Conservation (phyloP, 2,797 vertebrate species). For the Macroramphosus scolopax region DNA sequence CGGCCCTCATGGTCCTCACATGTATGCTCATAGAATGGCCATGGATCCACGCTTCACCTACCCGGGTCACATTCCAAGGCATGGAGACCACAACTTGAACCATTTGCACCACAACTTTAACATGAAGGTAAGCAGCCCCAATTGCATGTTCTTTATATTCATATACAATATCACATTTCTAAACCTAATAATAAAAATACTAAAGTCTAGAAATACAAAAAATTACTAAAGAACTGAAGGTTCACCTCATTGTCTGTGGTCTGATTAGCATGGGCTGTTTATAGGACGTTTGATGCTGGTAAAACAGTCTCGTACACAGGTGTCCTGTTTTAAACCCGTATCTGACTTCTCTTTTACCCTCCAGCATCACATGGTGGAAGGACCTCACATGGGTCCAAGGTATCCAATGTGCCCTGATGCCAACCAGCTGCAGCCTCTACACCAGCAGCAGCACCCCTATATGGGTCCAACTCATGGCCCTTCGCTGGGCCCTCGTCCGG, state of each 20-base stretch:
- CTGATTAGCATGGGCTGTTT: no score
- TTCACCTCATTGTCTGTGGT: no score
- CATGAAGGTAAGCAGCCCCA: constrained; percentile 81
- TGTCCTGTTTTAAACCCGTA: neutral
- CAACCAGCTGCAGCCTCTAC: constrained; percentile 61
- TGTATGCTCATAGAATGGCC: constrained; percentile 80
- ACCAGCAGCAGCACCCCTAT: constrained; percentile 75
- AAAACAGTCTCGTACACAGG: no score
- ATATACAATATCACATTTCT: neutral
- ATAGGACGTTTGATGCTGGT: no score
- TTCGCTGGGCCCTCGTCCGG: constrained; percentile 80
- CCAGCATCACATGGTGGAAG: constrained; percentile 81
- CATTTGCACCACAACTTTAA: constrained; percentile 78
- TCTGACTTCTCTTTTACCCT: constrained; percentile 2
- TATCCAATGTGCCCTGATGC: constrained; percentile 77
- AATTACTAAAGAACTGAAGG: no score
- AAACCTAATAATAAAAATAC: no score
- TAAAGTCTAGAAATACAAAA: no score
- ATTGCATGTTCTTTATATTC: neutral
- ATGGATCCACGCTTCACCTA: constrained; percentile 82
- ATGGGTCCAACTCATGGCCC: constrained; percentile 81
- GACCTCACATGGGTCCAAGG: constrained; percentile 78
- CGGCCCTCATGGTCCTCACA: constrained; percentile 73
- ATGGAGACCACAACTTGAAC: constrained; percentile 79
- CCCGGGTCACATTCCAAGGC: constrained; percentile 79